Evolutionary conservation across 2,113 vertebrate species (phyloP), one percentile per base, ranked within the genome.

Genomic region (Phalacrocorax aristotelis): DNA sequence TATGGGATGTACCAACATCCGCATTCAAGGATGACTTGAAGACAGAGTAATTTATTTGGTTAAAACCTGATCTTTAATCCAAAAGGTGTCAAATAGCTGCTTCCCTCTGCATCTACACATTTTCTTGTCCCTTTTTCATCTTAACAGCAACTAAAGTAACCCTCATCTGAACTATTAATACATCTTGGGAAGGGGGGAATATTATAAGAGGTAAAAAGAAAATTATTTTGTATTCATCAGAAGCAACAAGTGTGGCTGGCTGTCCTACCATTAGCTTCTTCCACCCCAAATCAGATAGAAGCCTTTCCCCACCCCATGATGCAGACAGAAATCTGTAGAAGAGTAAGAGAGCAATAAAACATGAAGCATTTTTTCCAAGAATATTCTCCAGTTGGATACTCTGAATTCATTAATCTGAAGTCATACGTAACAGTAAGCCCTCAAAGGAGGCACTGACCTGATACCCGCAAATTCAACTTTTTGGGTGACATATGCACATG

Each of bases 391-490:
- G 0, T 0, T 38, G 22, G 44, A 49, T 29, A 64, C 8, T 44
- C 19, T 32, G 32, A 61, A 51, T 7, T 58, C 27, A 36, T 6
- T 32, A 65, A 77, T 38, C 44, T 76, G 15, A 68, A 75, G 22
- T 38, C 42, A 0, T 19, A 82, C 75, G 48, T 32, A 88, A 34
- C 11, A 77, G 42, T 15, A 66, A 27, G 20, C 7, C 16, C n/a
- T 57, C 26, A 75, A 49, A 44, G 16, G 51, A 74, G 36, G 29
- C 66, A 97, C 95, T 96, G 83, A 99, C 99, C 99, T 99, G 98
- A 99, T 99, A 91, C 99, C 99, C 16, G 99, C 99, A 98, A 99
- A 99, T 96, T 99, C 99, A 54, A 99, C 99, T 89, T 99, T 99
- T 96, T 99, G 99, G 23, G 99, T 99, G 90, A 99, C 98, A 74